phyloP scores from a whole-genome alignment of 2,113 vertebrate genomes.

The Tonatia bakeri region DNA sequence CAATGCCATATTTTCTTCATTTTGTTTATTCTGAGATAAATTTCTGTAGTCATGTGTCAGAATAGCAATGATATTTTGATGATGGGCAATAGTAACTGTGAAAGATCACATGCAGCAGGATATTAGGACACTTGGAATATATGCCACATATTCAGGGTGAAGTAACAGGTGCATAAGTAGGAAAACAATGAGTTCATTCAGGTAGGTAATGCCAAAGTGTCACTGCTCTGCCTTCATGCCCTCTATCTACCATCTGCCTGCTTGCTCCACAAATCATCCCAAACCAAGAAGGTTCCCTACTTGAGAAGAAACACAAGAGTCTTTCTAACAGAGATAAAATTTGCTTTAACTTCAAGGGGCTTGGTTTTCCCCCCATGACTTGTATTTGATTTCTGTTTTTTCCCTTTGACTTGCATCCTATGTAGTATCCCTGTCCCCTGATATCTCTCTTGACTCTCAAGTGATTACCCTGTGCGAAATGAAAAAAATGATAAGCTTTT shows the following conservation, averaged over 20 bases:
- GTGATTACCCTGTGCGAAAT: not conserved
- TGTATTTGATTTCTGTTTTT: constrained; percentile 45
- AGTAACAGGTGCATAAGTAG: not conserved
- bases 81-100: not conserved
- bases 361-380: not conserved
- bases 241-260: not conserved
- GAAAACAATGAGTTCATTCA: not conserved
- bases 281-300: not conserved
- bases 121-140: not conserved
- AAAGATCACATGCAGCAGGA: not conserved
- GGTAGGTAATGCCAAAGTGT: not conserved
- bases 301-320: not conserved
- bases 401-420: not conserved
- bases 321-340: not conserved
- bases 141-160: not conserved
- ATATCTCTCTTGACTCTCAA: not conserved
- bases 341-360: not conserved
- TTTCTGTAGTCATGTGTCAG: not conserved
- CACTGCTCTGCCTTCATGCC: not conserved
- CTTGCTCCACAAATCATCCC: not conserved
- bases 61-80: not conserved
- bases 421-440: not conserved
- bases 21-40: not conserved
- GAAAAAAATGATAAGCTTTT: not conserved
- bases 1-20: not conserved